Percentiles rank a stretch among this genome's conserved stretches.
Evolutionary conservation across 2,113 vertebrate genomes (phyloP).

Genomic region (Burhinus oedicnemus): DNA sequence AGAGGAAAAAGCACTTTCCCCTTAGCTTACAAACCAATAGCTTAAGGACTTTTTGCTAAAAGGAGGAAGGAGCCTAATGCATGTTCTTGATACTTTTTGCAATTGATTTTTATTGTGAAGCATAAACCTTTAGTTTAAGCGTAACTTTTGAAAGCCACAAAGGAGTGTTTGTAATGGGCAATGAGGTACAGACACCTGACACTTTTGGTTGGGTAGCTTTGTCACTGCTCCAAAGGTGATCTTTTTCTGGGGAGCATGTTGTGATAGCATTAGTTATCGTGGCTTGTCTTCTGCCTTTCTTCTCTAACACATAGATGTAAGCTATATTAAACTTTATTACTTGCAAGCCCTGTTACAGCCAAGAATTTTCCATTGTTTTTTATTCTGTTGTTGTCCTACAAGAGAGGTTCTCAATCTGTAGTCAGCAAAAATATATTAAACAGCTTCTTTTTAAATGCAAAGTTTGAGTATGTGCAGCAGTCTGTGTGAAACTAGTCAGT

Average conservation of each 20-base stretch:
- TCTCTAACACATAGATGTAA: not conserved
- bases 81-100: not conserved
- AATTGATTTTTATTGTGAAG: not conserved
- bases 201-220: not conserved
- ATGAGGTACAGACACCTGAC: not conserved
- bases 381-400: not conserved
- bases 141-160: not conserved
- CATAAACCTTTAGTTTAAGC: not conserved
- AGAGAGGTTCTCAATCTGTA: not conserved
- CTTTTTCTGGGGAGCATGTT: not conserved
- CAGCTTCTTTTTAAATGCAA: not conserved
- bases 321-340: not conserved
- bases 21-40: not conserved
- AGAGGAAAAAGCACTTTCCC: not conserved
- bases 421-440: not conserved
- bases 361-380: not conserved
- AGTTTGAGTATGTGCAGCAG: not conserved
- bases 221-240: not conserved
- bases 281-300: not conserved
- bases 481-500: not conserved
- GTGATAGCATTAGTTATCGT: not conserved
- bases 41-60: not conserved
- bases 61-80: not conserved
- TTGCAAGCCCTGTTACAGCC: not conserved
- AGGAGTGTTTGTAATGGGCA: not conserved